phyloP scores from a whole-genome alignment of 2,888 invertebrate genomes.

The Eucriotettix oculatus region DNA sequence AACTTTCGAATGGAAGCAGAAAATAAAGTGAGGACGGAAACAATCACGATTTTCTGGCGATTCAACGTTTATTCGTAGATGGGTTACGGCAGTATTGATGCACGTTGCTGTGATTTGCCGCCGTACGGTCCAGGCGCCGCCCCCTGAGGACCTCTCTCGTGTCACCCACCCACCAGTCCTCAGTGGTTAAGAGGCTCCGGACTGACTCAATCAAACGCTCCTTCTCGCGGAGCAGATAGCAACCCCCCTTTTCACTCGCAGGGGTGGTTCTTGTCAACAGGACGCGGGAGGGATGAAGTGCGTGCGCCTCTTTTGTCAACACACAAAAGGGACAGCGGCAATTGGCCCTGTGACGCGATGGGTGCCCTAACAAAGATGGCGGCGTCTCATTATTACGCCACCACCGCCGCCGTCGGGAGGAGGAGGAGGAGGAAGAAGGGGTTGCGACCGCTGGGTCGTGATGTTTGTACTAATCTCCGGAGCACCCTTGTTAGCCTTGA shows the following conservation, averaged over 20 bases:
- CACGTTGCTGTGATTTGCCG: no score
- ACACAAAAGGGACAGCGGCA: not conserved
- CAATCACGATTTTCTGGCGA: no score
- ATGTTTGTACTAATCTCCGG: no score
- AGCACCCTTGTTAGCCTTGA: no score
- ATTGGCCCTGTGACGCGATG: not conserved
- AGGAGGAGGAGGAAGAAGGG: no score
- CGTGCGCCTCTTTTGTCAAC: not conserved
- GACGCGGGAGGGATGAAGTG: not conserved
- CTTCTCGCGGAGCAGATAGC: not conserved
- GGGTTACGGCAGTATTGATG: no score
- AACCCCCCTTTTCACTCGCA: not conserved
- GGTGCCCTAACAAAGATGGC: not conserved
- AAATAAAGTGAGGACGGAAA: no score
- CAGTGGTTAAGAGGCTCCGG: not conserved
- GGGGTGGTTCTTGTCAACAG: not conserved
- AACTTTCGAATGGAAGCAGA: no score
- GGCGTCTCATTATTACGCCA: not conserved
- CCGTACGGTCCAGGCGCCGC: no score
- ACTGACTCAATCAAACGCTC: not conserved
- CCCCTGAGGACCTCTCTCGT: not conserved
- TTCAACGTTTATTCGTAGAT: no score
- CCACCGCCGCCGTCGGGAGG: no score
- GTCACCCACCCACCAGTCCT: not conserved
- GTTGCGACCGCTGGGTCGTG: no score